Evolutionary conservation across 1,140 invertebrate genomes (phyloP), one percentile per base, ranked within the genome.

Genomic region (Rhyacophila brunnea): DNA sequence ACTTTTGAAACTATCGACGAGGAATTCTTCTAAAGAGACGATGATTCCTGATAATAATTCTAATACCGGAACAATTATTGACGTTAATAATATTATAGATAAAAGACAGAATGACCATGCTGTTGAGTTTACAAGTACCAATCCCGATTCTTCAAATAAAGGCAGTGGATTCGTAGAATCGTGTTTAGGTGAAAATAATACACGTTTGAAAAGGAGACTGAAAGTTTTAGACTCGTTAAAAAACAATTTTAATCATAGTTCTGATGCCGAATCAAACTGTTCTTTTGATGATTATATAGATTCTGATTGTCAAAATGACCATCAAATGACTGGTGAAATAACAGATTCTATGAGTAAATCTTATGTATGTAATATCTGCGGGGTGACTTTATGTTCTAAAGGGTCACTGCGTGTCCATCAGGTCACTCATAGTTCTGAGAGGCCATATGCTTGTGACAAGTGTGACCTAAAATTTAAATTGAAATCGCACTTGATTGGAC

Each of bases 381-480:
- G 35, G 17, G 35, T 40, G 11, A 40, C 11, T 11, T 45, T 54
- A 32, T 11, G 9, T 10, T 28, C 13, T 38, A 17, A 15, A 7
- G 36, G n/a, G 14, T 36, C 36, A 7, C 14, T 38, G 11, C 13
- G n/a, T 3, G 14, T 28, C 28, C 23, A 52, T 52, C 32, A 52
- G 36, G 14, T 17, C 7, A 40, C 14, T 4, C 32, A 40, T 13
- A 40, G 36, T 20, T 52, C 36, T 17, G 52, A 46, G 13, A 45
- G 52, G 28, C 52, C 52, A 15, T 55, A 18, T 35, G 10, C 19
- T 23, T 55, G 52, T 19, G 52, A 55, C 32, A 44, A 55, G 32
- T 55, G 52, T 36, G 15, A 55, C 13, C 36, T 55, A 5, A 18
- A 47, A 55, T 55, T 55, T 14, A 55, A 55, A 55, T 47, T 32